Evolutionary conservation across 1,140 invertebrate genomes (phyloP), one percentile per base, ranked within the genome.

Genomic region (Venturia canescens): DNA sequence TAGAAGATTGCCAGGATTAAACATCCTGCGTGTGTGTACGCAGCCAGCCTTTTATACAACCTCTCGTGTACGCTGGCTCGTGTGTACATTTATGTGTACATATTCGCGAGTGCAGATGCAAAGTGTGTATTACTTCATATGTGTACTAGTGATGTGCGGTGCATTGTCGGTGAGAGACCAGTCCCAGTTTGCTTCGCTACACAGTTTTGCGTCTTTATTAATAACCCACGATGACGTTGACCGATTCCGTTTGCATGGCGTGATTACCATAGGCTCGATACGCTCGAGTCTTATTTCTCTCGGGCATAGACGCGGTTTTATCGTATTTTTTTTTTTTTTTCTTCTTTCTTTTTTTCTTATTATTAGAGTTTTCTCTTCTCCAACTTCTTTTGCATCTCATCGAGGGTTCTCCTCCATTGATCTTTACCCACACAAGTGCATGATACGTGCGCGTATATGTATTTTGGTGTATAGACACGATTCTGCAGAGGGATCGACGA

Each of bases 151-250:
- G 53, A 57, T 57, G 53, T 57, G 13, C 6, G 21, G 53, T 57
- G 53, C 21, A 57, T 21, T 57, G 16, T 18, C 13, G 18, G 18
- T n/a, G 60, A 66, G 60, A 66, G 60, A 66, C 23, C 60, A 27
- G 23, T 26, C 60, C 23, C 21, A 66, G 23, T 66, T 76, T 76
- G 50, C 53, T 74, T 13, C 18, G 26, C 67, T 75, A 79, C 44
- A 63, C 44, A 63, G 26, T 53, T 81, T 87, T 83, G 86, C 87
- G 84, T 90, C 89, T 89, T 89, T 90, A 90, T 90, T 90, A 89
- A 89, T 89, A 90, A 89, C 87, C 84, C 81, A 72, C 80, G 84
- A 88, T 86, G 89, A 90, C 89, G 79, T 88, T 90, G 89, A 89
- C 85, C 84, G 88, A 90, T 89, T 89, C 84, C 79, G 84, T 85